These are phyloP conservation scores for Eulemur mongoz DNA, from an alignment of 2,797 vertebrate genomes.

Conservation along the genomic window DNA sequence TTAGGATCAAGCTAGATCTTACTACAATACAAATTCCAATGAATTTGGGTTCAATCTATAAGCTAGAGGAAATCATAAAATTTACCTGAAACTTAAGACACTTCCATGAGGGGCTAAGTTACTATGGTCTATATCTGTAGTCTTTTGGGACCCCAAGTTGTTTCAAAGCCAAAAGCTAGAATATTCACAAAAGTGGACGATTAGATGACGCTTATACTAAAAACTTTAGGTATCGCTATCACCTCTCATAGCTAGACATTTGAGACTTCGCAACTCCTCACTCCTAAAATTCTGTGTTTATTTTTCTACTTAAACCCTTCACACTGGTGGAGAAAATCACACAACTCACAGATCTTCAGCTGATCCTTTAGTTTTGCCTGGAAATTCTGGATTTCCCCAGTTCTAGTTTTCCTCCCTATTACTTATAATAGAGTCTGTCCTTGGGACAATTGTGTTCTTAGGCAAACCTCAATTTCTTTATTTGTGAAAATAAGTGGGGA, in stretches of 20 bases:
- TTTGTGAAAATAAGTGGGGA: constrained; percentile 17
- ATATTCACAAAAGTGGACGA: not conserved
- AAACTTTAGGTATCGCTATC: not conserved
- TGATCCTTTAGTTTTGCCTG: not conserved
- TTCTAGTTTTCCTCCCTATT: not conserved
- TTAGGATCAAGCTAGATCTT: not conserved
- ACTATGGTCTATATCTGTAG: not conserved
- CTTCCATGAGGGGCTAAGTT: not conserved
- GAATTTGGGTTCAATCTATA: not conserved
- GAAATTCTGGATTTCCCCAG: not conserved
- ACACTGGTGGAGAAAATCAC: not conserved
- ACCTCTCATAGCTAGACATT: not conserved
- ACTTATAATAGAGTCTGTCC: not conserved
- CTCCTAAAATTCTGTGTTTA: not conserved
- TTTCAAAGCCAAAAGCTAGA: not conserved
- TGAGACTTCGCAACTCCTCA: not conserved
- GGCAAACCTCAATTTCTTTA: not conserved
- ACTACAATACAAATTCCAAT: not conserved
- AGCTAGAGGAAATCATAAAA: not conserved
- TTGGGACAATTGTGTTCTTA: not conserved
- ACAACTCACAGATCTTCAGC: not conserved
- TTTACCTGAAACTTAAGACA: not conserved
- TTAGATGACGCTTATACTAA: not conserved
- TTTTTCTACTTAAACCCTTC: not conserved
- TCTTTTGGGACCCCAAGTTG: not conserved